These are phyloP conservation scores for Nomada hirtipes DNA, from an alignment of 2,888 invertebrate genomes.

Conservation along the genomic window DNA sequence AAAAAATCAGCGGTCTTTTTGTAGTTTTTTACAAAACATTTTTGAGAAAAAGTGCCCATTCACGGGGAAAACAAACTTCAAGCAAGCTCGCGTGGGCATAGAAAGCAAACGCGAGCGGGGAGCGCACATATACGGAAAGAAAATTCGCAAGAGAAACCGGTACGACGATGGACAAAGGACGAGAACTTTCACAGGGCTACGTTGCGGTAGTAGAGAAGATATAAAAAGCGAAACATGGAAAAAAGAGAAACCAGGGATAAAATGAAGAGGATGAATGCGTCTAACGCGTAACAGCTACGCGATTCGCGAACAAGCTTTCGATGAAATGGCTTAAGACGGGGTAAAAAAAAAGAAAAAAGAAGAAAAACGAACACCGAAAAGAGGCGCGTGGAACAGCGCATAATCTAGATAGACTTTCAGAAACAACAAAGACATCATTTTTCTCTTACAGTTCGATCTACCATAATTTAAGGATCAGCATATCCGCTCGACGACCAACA, in stretches of 20 bases:
- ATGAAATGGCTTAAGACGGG: conserved; percentile 49
- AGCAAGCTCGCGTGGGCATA: neutral
- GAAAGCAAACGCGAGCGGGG: conserved; percentile 2
- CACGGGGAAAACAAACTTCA: neutral
- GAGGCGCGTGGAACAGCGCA: neutral
- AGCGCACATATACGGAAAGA: neutral
- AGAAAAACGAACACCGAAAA: neutral
- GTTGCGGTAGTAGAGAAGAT: conserved; percentile 16
- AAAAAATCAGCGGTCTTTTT: conserved; percentile 29
- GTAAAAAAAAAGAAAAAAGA: neutral
- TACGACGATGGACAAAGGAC: conserved; percentile 37
- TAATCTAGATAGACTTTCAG: neutral
- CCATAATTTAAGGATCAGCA: conserved; percentile 30
- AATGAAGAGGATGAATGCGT: conserved; percentile 59
- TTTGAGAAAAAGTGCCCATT: conserved; percentile 35
- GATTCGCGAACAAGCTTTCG: conserved; percentile 72
- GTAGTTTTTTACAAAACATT: conserved; percentile 48
- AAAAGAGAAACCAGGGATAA: conserved; percentile 37
- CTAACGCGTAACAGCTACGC: conserved; percentile 81
- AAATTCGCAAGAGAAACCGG: conserved; percentile 26
- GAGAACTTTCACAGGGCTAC: conserved; percentile 9
- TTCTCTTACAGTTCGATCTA: conserved; percentile 54
- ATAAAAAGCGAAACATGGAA: conserved; percentile 18
- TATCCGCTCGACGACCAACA: conserved; percentile 17
- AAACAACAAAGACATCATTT: conserved; percentile 21